Evolutionary conservation across 2,797 vertebrate genomes (phyloP), one percentile per base, ranked within the genome.

Genomic region (Ispidina lecontei): DNA sequence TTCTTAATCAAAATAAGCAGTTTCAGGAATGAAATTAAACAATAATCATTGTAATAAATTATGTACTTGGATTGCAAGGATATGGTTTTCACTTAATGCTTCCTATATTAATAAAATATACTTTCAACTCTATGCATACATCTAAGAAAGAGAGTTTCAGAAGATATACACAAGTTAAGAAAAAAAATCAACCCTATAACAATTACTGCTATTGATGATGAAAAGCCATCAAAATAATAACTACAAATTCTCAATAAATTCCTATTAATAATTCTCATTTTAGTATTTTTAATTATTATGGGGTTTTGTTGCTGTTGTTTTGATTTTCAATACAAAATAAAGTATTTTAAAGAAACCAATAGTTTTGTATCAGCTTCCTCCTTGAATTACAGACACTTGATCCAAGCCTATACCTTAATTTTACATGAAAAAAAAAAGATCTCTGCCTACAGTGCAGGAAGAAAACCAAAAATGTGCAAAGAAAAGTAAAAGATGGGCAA

Each of bases 361-460:
- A 72, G 26, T 89, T 89, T 73, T 70, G 84, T 51, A 83, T 58
- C 33, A 89, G 23, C 39, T 91, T 95, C 35, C 25, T 80, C 52
- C 20, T 73, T 78, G 84, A 91, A 71, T 86, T 90, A 85, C 54
- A 96, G 62, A 79, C 78, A 59, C 28, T 83, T 91, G 70, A 84
- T 86, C 87, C 31, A 93, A 95, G 77, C 51, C 64, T 95, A 88
- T 93, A 80, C 9, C 91, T 74, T 70, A 90, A 82, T 92, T 94
- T 96, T 95, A 58, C 52, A 90, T 18, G 35, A 91, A 91, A 95
- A 90, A 68, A 92, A 94, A 89, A 68, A 92, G 54, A 94, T 64
- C 31, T 79, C 56, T 80, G 41, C 46, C 80, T 88, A 94, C n/a
- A 87, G 2, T 63, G 55, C 64, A 55, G 25, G 62, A 39, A 94